Conservation (phyloP, 1,140 invertebrate species). For the Hypsibius dujardini region DNA sequence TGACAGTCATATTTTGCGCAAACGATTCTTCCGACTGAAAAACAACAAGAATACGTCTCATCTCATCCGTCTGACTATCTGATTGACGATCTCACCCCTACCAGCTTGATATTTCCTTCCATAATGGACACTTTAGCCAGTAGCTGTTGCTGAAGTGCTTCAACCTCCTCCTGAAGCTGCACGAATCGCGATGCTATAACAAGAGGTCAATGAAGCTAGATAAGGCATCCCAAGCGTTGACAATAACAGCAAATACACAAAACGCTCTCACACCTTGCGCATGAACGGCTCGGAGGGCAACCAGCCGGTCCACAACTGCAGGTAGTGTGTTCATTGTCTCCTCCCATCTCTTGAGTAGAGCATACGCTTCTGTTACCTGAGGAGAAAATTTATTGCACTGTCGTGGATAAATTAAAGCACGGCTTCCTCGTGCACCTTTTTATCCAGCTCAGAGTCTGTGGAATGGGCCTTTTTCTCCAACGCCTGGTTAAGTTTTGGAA, state of each 20-base stretch:
- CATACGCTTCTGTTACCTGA: background rate
- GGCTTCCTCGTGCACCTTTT: background rate
- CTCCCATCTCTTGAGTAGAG: slow-evolving; percentile 5
- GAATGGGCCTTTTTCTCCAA: background rate
- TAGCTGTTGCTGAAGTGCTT: background rate
- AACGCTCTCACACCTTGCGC: background rate
- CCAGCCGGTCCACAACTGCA: slow-evolving; percentile 3
- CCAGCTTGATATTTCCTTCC: slow-evolving; percentile 5
- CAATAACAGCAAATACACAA: background rate
- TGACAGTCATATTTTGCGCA: background rate
- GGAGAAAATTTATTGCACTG: too few species aligned
- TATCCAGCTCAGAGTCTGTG: background rate
- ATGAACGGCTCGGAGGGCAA: background rate
- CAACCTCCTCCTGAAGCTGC: background rate
- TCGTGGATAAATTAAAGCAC: too few species aligned
- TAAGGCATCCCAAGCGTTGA: background rate
- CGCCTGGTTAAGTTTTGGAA: background rate
- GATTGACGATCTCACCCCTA: too few species aligned
- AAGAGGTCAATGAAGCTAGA: background rate
- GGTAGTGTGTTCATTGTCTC: slow-evolving; percentile 5
- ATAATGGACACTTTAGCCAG: background rate
- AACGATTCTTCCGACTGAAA: slow-evolving; percentile 3
- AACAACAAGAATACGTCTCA: too few species aligned
- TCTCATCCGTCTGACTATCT: too few species aligned
- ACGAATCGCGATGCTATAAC: background rate